These are phyloP conservation scores for Scaptomyza montana DNA, from an alignment of 1,140 invertebrate genomes.

Conservation along the genomic window DNA sequence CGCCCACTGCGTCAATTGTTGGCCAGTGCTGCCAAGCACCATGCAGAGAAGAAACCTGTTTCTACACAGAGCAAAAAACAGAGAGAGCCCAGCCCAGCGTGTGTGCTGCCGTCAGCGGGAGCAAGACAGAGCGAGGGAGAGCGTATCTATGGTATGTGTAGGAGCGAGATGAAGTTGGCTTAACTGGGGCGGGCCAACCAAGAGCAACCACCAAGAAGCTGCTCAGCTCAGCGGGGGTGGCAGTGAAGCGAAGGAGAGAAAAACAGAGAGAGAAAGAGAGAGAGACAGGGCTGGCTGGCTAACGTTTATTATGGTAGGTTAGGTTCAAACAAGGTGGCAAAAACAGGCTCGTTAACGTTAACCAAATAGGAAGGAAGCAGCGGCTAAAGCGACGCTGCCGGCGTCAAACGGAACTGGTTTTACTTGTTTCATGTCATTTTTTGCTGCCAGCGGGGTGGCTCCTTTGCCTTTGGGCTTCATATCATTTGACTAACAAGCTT, in stretches of 20 bases:
- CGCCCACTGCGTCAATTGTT: constrained; percentile 58
- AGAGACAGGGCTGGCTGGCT: constrained; percentile 19
- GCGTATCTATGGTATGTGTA: background rate
- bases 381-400: constrained; percentile 25
- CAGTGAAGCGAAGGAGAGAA: constrained; percentile 20
- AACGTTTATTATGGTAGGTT: constrained; percentile 81
- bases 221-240: background rate
- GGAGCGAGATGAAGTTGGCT: constrained; percentile 34
- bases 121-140: background rate
- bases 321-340: constrained; percentile 82
- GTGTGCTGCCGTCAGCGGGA: constrained; percentile 29
- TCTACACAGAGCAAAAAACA: constrained; percentile 16
- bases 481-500: constrained; percentile 54
- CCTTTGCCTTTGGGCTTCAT: constrained; percentile 34
- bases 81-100: constrained; percentile 44
- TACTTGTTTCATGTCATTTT: constrained; percentile 53
- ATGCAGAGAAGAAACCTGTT: constrained; percentile 61
- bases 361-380: constrained; percentile 78
- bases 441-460: constrained; percentile 49
- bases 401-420: constrained; percentile 68
- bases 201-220: constrained; percentile 27
- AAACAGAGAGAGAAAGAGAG: constrained; percentile 15
- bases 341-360: constrained; percentile 79
- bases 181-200: constrained; percentile 43
- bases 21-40: constrained; percentile 72